A percentile compares a stretch with the other conserved stretches of the same genome.
phyloP scores from a whole-genome alignment of 64 coral and sea anemone species.

The Anthopleura sola region DNA sequence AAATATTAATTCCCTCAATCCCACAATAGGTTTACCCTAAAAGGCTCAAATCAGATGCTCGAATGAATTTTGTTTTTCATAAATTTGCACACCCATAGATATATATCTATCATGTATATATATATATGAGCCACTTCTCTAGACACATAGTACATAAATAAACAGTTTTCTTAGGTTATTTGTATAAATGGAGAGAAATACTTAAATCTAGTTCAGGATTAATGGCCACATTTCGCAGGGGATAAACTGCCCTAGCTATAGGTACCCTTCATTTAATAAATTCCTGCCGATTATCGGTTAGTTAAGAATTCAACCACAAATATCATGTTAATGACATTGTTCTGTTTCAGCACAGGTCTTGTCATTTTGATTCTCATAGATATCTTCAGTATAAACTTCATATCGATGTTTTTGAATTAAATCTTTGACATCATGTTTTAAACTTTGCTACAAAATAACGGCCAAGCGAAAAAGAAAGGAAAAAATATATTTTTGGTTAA shows the following conservation, averaged over 20 bases:
- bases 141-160: too few species aligned
- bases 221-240: not conserved
- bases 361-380: not conserved
- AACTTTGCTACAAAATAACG: not conserved
- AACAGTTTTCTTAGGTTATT: not conserved
- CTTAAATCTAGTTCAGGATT: not conserved
- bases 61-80: not conserved
- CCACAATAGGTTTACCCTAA: not conserved
- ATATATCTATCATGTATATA: too few species aligned
- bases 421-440: too few species aligned
- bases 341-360: not conserved
- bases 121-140: too few species aligned
- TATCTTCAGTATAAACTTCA: too few species aligned
- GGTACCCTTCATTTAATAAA: not conserved
- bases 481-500: not conserved
- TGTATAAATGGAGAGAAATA: not conserved
- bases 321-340: not conserved
- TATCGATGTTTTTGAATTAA: too few species aligned
- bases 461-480: not conserved
- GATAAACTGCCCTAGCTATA: not conserved
- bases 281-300: not conserved
- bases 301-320: constrained; percentile 3
- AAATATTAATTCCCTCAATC: not conserved
- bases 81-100: too few species aligned
- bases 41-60: not conserved